Conservation (phyloP, 2,797 vertebrate genomes). For the Macroramphosus scolopax region DNA sequence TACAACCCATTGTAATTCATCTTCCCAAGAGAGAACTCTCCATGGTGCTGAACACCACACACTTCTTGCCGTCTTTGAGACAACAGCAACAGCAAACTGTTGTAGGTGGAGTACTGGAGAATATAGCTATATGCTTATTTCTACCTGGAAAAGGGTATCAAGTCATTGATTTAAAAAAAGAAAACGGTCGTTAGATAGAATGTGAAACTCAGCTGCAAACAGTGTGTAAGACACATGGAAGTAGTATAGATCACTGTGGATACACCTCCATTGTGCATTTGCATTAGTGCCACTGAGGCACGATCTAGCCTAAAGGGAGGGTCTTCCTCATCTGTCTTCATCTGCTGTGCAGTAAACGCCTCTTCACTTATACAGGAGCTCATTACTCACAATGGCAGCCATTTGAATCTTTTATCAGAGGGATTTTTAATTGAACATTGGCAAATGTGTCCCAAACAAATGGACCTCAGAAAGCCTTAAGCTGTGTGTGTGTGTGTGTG, state of each 20-base stretch:
- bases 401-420: slow-evolving; percentile 76
- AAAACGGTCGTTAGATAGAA: not conserved
- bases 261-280: slow-evolving; percentile 45
- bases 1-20: not conserved
- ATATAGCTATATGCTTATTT: no score
- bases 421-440: slow-evolving; percentile 76
- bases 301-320: slow-evolving; percentile 53
- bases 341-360: slow-evolving; percentile 72
- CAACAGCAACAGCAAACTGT: no score
- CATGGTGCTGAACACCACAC: slow-evolving; percentile 59
- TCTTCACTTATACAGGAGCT: slow-evolving; percentile 73
- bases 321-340: slow-evolving; percentile 74
- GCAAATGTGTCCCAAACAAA: slow-evolving; percentile 71
- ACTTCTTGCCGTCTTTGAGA: no score
- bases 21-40: slow-evolving; percentile 49
- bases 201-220: slow-evolving; percentile 1
- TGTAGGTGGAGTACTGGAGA: no score
- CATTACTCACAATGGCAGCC: slow-evolving; percentile 76
- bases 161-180: slow-evolving; percentile 1
- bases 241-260: slow-evolving; percentile 15
- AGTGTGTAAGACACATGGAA: slow-evolving; percentile 3
- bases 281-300: slow-evolving; percentile 59
- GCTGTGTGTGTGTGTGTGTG: slow-evolving; percentile 34
- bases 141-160: no score
- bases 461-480: slow-evolving; percentile 42